Conservation (phyloP, 2,888 invertebrate species). For the Campoplex nolae region DNA sequence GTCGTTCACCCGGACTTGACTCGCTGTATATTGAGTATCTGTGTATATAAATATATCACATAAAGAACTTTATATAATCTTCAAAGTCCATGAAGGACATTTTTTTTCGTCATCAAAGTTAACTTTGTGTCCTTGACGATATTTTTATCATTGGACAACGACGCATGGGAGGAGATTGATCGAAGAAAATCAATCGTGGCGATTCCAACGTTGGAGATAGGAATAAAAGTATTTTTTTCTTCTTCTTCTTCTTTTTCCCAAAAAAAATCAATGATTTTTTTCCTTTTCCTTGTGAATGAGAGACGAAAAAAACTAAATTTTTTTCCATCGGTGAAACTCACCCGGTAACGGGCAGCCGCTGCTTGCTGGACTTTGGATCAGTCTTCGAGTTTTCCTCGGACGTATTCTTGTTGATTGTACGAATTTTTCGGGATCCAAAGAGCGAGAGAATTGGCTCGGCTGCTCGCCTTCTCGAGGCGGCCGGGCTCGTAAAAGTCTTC, state of each 20-base stretch:
- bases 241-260: too few species aligned
- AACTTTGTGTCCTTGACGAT: too few species aligned
- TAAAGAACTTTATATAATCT: not conserved
- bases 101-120: too few species aligned
- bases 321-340: not conserved
- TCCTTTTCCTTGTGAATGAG: not conserved
- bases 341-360: conserved; percentile 35
- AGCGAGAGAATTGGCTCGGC: conserved; percentile 74
- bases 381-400: conserved; percentile 26
- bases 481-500: conserved; percentile 55
- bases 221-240: not conserved
- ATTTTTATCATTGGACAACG: too few species aligned
- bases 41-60: not conserved
- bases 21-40: conserved; percentile 22
- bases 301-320: not conserved
- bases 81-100: not conserved
- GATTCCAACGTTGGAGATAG: not conserved
- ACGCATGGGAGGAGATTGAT: too few species aligned
- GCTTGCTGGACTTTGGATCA: conserved; percentile 45
- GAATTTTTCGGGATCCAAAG: conserved; percentile 74
- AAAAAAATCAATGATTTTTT: not conserved
- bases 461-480: conserved; percentile 68
- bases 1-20: conserved; percentile 62
- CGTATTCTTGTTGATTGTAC: conserved; percentile 68
- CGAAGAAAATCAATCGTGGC: not conserved